Evolutionary conservation across 2,888 invertebrate genomes (phyloP), one percentile per base, ranked within the genome.

Genomic region (Seira musarum): DNA sequence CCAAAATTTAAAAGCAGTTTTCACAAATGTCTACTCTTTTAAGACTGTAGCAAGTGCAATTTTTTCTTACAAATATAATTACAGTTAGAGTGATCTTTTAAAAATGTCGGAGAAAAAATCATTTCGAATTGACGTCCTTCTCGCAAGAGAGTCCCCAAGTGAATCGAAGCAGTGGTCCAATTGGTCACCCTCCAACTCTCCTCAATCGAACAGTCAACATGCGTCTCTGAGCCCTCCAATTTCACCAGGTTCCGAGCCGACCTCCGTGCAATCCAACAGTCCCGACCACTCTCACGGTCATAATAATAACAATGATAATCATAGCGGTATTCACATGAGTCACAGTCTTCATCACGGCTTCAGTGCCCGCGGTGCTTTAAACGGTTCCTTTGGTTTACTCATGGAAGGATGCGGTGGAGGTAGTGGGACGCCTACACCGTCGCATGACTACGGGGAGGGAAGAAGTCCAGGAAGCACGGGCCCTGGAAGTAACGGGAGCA

Each of bases 41-140:
- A n/a, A n/a, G n/a, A n/a, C n/a, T n/a, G n/a, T n/a, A 40, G 40
- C 40, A 8, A 40, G 40, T 40, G 40, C 13, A 40, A 40, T 8
- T 40, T 40, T 40, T 40, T 40, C 40, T 49, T 49, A n/a, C 3
- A 49, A 49, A 8, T 5, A 5, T 30, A 30, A 30, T 30, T 30
- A 8, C 30, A 30, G 8, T 8, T n/a, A 30, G 8, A 30, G 30
- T 30, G 30, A 17, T 53, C 15, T 60, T 21, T 6, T 21, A 60
- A 49, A 64, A 19, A 80, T 81, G 81, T 76, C 81, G 25, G 86
- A 89, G 22, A 93, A 93, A 85, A 94, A 94, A 70, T 96, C 96
- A 0, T 97, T 97, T 88, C 96, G 96, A 88, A 97, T 97, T 85
- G 97, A 97, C 88, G 96, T 96, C 0, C 89, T 97, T 1, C 89